These are phyloP conservation scores for Martes martes DNA, from an alignment of 2,113 vertebrate species.

Conservation along the genomic window DNA sequence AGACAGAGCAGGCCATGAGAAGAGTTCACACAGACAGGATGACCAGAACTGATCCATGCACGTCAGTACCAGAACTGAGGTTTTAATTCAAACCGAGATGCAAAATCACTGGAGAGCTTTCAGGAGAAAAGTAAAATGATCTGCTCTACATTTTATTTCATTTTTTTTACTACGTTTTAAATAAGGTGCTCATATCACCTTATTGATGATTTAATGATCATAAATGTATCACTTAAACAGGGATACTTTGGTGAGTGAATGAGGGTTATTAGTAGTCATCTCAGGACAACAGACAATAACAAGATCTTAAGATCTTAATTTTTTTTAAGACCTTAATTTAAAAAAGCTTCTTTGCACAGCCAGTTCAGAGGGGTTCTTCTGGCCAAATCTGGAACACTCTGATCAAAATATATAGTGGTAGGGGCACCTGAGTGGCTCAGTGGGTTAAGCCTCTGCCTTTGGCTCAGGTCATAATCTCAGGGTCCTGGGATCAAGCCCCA, in stretches of 20 bases:
- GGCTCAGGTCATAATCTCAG: too few relatives aligned
- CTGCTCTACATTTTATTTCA: not conserved
- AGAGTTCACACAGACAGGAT: not conserved
- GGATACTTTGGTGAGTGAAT: not conserved
- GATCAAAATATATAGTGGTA: not conserved
- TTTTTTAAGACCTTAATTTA: not conserved
- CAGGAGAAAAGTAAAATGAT: not conserved
- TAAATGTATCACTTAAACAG: not conserved
- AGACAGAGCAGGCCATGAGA: not conserved
- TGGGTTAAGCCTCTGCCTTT: too few relatives aligned
- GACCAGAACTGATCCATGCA: not conserved
- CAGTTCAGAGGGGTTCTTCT: not conserved
- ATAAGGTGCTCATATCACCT: not conserved
- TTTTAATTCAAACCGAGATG: not conserved
- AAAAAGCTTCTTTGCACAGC: not conserved
- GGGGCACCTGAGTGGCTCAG: too few relatives aligned
- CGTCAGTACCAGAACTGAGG: not conserved
- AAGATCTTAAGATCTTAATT: constrained; percentile 25
- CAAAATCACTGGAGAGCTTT: not conserved
- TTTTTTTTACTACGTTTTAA: not conserved
- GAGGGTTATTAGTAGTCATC: not conserved
- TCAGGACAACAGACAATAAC: not conserved
- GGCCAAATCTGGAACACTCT: not conserved
- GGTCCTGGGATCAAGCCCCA: too few relatives aligned
- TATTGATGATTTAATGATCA: too few relatives aligned